A percentile compares a stretch with the other conserved stretches of the same genome.
Evolutionary conservation across 1,140 invertebrate genomes (phyloP).

Genomic region (Atopsyche davidsoni): DNA sequence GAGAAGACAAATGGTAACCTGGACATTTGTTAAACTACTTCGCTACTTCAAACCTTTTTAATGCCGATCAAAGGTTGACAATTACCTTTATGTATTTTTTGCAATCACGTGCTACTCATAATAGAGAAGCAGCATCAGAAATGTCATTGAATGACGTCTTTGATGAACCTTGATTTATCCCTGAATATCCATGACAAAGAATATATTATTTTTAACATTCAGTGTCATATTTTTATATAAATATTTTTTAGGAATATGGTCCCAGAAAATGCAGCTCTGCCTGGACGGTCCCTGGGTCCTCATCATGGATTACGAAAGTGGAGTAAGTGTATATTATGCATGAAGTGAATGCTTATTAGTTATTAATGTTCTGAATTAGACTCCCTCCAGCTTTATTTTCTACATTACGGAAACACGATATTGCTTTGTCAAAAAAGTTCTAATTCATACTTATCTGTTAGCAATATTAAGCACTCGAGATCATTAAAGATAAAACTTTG

Average conservation of each 20-base stretch:
- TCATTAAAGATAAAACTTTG: too few relatives aligned
- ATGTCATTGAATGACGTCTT: background rate
- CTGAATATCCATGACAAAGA: too few relatives aligned
- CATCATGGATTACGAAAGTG: constrained; percentile 94
- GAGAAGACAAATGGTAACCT: constrained; percentile 85
- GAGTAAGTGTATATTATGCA: constrained; percentile 59
- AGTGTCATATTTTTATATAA: constrained; percentile 2
- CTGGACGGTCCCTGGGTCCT: constrained; percentile 85
- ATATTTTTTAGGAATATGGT: constrained; percentile 76
- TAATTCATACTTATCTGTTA: constrained; percentile 2
- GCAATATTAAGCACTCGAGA: background rate
- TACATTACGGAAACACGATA: background rate
- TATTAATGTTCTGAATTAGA: background rate
- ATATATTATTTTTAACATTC: too few relatives aligned
- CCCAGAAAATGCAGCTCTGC: constrained; percentile 92
- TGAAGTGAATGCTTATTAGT: too few relatives aligned
- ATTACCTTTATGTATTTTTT: too few relatives aligned
- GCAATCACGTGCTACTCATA: too few relatives aligned
- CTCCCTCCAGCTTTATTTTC: background rate
- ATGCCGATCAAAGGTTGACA: too few relatives aligned
- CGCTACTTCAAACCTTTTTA: background rate
- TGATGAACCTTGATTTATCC: too few relatives aligned
- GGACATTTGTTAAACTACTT: background rate
- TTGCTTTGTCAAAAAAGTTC: background rate
- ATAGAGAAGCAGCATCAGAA: background rate